Base-by-base conservation (phyloP, 2,113 vertebrate species). In the Ariopsis seemanni region DNA sequence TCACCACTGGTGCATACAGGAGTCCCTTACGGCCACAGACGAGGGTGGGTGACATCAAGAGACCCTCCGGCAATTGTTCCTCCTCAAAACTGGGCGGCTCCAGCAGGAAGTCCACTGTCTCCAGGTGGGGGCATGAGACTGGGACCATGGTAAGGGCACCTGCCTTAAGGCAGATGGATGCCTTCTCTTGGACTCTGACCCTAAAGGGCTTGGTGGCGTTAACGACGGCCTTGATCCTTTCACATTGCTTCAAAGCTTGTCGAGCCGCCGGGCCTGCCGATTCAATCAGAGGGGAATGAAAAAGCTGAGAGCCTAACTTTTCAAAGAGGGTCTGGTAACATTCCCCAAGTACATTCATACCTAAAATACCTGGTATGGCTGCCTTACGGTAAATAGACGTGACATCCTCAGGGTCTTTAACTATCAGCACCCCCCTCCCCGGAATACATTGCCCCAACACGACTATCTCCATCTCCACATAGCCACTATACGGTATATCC, bases 311-410 rank as follows among this genome's bases (percentile, higher is more conserved):
- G 6, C 69, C 69, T 58, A 60, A 20, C 5, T 82, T 5, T 25
- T 82, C 34, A 53, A 83, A 83, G 5, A 83, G 62, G 10, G 7
- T 17, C 2, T 67, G 20, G 22, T 85, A 87, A 52, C 65, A 89
- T 4, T 25, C 20, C 6, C 77, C 9, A 30, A 82, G 50, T 18
- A 87, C 67, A 30, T 88, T 87, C 89, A 89, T 89, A 0, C 82
- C 82, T 2, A 85, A 58, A 4, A 85, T 25, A 0, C 83, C 74
- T 15, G 86, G 83, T 60, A 25, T 69, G 5, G 5, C 7, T 7
- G 7, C 0, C 22, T 67, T 83, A 48, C 15, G 60, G 25, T 9
- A 30, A 3, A 27, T 7, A 60, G 25, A 3, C 34, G 57, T 4
- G 1, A 14, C 34, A 82, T 82, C 2, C 6, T 6, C 20, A 25